Percentiles rank a stretch among this genome's conserved stretches.
Evolutionary conservation across 1,140 invertebrate species (phyloP).

Genomic region (Aphelenchoides besseyi): DNA sequence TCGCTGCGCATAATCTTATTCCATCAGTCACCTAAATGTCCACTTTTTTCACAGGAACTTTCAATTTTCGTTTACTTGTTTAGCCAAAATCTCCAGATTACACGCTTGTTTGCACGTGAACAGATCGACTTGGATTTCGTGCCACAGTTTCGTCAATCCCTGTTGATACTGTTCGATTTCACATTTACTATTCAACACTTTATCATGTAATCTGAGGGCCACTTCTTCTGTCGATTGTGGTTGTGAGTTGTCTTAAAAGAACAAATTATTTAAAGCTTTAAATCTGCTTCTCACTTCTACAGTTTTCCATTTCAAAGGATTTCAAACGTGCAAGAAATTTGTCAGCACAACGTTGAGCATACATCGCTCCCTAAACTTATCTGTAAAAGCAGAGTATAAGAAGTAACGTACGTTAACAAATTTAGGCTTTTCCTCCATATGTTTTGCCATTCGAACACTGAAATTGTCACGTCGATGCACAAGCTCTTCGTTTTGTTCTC

Average conservation of each 20-base stretch:
- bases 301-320: neutral
- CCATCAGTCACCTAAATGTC: neutral
- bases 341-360: constrained; percentile 11
- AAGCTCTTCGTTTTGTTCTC: constrained; percentile 6
- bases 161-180: neutral
- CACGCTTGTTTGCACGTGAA: neutral
- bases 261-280: neutral
- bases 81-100: neutral
- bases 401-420: constrained; percentile 11
- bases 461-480: neutral
- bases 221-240: neutral
- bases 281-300: neutral
- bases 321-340: neutral
- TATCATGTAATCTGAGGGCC: neutral
- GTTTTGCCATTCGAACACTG: neutral
- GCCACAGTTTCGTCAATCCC: neutral
- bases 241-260: neutral
- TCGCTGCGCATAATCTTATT: neutral
- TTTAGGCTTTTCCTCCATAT: neutral
- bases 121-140: neutral
- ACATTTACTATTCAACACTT: neutral
- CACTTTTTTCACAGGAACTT: neutral
- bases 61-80: neutral
- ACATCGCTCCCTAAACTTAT: neutral
- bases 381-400: neutral